Conservation (phyloP, 2,113 vertebrate species). For the Seriola quinqueradiata region DNA sequence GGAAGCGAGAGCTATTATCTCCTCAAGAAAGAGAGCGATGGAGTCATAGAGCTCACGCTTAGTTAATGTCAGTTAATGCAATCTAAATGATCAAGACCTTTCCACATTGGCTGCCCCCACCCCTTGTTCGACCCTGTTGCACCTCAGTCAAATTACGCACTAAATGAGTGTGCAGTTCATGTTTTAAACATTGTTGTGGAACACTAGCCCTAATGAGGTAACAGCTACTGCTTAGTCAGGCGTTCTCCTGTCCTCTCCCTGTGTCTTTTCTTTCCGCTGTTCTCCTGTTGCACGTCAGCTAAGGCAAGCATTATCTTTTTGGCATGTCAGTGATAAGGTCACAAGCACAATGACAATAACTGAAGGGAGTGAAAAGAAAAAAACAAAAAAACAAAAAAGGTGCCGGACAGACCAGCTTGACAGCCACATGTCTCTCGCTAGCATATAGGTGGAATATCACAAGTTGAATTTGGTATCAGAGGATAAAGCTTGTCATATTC, state of each 20-base stretch:
- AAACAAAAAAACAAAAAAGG: constrained; percentile 9
- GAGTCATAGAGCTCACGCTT: constrained; percentile 16
- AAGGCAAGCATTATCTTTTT: constrained; percentile 61
- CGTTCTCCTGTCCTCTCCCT: constrained; percentile 50
- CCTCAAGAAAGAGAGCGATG: constrained; percentile 9
- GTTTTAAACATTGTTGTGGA: constrained; percentile 82
- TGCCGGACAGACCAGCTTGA: background rate
- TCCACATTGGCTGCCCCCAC: constrained; percentile 56
- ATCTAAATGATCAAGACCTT: constrained; percentile 65
- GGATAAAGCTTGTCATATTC: background rate
- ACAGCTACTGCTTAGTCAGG: constrained; percentile 79
- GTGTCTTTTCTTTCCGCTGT: constrained; percentile 41
- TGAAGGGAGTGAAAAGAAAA: background rate
- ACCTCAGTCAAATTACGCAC: constrained; percentile 74
- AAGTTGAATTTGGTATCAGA: too few relatives aligned
- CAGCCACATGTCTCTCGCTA: constrained; percentile 14
- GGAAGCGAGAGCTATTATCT: constrained; percentile 22
- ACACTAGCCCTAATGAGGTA: constrained; percentile 79
- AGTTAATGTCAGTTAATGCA: constrained; percentile 65
- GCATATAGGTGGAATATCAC: background rate
- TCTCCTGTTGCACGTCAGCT: constrained; percentile 64
- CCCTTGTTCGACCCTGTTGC: constrained; percentile 59
- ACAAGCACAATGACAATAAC: constrained; percentile 49
- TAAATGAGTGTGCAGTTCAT: constrained; percentile 81
- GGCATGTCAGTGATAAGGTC: constrained; percentile 71